A percentile compares a stretch with the other conserved stretches of the same genome.
Conservation (phyloP, 2,888 invertebrate species). For the Cerastis rubricosa region DNA sequence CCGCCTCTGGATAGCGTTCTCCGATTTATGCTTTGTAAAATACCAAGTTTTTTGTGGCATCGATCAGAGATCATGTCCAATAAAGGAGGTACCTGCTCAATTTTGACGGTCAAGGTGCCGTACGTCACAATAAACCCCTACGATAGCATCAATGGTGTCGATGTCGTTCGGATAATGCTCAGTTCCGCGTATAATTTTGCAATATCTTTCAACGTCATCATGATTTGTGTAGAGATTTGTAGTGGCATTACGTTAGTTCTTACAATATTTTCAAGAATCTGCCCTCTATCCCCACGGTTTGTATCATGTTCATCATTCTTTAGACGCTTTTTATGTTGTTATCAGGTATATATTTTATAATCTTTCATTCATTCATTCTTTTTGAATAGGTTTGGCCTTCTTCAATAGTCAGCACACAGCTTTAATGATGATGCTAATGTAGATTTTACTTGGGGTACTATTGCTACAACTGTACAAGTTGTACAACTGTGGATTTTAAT, state of each 20-base stretch:
- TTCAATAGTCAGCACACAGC: background rate
- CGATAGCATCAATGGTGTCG: conserved; percentile 79
- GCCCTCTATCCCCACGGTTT: background rate
- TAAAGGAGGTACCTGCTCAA: conserved; percentile 87
- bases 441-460: background rate
- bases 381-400: background rate
- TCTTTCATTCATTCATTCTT: conserved; percentile 27
- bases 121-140: conserved; percentile 85
- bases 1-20: conserved; percentile 82
- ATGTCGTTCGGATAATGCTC: conserved; percentile 58
- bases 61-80: conserved; percentile 84
- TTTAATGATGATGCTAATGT: background rate
- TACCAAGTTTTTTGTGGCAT: conserved; percentile 81
- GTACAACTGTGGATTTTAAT: background rate
- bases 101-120: conserved; percentile 88
- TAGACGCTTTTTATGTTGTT: conserved; percentile 9
- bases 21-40: conserved; percentile 82
- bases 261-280: conserved; percentile 13
- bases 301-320: conserved; percentile 34
- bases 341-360: conserved; percentile 10
- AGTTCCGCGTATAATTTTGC: conserved; percentile 70
- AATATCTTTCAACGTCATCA: conserved; percentile 50
- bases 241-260: conserved; percentile 12
- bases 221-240: conserved; percentile 44
- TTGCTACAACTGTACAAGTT: background rate